Percentiles rank a stretch among this genome's conserved stretches.
Evolutionary conservation across 2,113 vertebrate species (phyloP).

Genomic region (Elephas maximus): DNA sequence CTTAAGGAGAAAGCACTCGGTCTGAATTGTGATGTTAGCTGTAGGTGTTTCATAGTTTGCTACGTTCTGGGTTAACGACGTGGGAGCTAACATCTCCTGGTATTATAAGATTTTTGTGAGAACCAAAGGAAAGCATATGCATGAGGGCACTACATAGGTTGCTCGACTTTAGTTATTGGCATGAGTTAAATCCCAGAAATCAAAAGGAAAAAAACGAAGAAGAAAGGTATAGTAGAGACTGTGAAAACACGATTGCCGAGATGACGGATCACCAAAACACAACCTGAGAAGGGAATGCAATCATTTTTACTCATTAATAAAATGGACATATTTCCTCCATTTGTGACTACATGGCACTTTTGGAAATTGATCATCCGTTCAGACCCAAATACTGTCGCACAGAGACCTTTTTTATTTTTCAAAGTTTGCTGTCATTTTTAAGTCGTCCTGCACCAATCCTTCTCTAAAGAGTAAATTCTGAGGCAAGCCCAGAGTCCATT

Average conservation of each 20-base stretch:
- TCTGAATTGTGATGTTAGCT: background rate
- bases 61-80: background rate
- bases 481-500: background rate
- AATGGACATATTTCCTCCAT: background rate
- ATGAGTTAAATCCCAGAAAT: background rate
- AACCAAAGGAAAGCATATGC: background rate
- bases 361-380: background rate
- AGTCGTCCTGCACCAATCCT: background rate
- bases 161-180: no score
- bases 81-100: background rate
- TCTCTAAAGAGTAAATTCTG: background rate
- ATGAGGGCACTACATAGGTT: background rate
- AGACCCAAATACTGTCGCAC: background rate
- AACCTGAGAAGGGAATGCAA: fast-evolving
- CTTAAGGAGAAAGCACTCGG: background rate
- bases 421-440: background rate
- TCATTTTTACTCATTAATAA: background rate
- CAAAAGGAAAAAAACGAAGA: background rate
- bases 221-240: background rate
- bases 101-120: background rate
- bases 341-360: background rate
- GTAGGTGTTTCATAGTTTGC: background rate
- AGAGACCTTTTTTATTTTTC: background rate
- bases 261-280: background rate
- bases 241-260: background rate